Conservation (phyloP, 1,140 invertebrate species). For the Eupeodes corollae region DNA sequence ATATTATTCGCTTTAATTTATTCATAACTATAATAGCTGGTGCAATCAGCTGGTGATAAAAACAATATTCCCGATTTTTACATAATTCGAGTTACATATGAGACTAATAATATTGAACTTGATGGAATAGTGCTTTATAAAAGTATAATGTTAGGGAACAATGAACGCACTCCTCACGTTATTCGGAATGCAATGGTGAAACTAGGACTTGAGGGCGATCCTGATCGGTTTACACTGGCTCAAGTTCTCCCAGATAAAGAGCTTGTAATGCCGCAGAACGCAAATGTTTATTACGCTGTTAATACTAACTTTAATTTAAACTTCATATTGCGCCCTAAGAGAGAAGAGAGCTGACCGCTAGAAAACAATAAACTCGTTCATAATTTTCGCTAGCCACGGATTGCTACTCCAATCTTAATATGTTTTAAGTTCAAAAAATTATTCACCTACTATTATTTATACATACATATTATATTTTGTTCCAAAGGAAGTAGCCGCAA, state of each 20-base stretch:
- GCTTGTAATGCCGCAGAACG: slow-evolving; percentile 80
- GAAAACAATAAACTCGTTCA: too few species aligned
- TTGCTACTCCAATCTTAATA: too few species aligned
- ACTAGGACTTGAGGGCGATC: slow-evolving; percentile 75
- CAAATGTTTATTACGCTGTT: slow-evolving; percentile 94
- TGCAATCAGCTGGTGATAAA: slow-evolving; percentile 21
- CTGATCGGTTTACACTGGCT: slow-evolving; percentile 79
- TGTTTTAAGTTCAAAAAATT: too few species aligned
- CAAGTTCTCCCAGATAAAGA: slow-evolving; percentile 88
- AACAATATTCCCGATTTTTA: slow-evolving; percentile 68
- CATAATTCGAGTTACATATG: slow-evolving; percentile 84
- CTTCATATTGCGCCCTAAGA: slow-evolving; percentile 69
- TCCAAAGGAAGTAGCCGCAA: too few species aligned
- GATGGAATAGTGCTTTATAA: slow-evolving; percentile 84
- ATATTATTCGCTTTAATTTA: too few species aligned
- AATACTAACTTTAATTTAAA: slow-evolving; percentile 86
- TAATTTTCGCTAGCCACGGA: too few species aligned
- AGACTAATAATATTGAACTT: slow-evolving; percentile 69
- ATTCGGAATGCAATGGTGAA: slow-evolving; percentile 91
- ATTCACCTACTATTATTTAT: too few species aligned
- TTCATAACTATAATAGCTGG: too few species aligned
- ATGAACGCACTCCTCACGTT: slow-evolving; percentile 86
- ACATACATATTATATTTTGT: too few species aligned
- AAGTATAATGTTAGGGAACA: slow-evolving; percentile 88
- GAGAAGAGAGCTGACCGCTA: slow-evolving; percentile 12